Evolutionary conservation across 2,888 invertebrate species (phyloP).

Genomic region (Lasioglossum zephyrum): DNA sequence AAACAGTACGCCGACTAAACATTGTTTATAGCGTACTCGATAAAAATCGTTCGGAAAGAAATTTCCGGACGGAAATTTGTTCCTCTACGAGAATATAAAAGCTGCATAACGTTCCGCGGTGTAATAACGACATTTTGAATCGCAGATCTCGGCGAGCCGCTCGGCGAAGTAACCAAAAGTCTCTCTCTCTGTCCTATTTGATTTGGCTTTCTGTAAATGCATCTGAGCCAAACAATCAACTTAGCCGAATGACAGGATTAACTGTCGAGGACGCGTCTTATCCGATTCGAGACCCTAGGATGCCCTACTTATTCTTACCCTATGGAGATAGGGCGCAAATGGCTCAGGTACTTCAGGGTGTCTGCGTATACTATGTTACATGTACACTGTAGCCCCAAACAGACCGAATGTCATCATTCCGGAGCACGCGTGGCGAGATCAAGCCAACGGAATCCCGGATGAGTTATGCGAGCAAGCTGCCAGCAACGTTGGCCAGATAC

Average conservation of each 20-base stretch:
- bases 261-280: background rate
- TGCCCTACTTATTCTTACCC: background rate
- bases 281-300: background rate
- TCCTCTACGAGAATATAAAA: background rate
- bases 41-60: background rate
- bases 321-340: background rate
- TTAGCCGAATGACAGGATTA: background rate
- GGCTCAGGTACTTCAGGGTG: background rate
- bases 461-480: conserved; percentile 43
- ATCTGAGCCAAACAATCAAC: background rate
- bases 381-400: background rate
- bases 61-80: background rate
- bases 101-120: background rate
- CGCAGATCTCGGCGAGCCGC: background rate
- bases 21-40: background rate
- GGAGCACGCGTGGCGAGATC: background rate
- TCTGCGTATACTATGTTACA: background rate
- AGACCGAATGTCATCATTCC: background rate
- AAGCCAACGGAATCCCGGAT: background rate
- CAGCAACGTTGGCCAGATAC: conserved; percentile 40
- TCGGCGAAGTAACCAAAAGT: background rate
- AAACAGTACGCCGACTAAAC: background rate
- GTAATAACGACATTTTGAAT: background rate
- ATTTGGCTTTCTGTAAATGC: background rate
- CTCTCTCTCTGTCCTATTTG: background rate